Evolutionary conservation across 2,797 vertebrate genomes (phyloP).

Genomic region (Pyrocephalus nanus): DNA sequence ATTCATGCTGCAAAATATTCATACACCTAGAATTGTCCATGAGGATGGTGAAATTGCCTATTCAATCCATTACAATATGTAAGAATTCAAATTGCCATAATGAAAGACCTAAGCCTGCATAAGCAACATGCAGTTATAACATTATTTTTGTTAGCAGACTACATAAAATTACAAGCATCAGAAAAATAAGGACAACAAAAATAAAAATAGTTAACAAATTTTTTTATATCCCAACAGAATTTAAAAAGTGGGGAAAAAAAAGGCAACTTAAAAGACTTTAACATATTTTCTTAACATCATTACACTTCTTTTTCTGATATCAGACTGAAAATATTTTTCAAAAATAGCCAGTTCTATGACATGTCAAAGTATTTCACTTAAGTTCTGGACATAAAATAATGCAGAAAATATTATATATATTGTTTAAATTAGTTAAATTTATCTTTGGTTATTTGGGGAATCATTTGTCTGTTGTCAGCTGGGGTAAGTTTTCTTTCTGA

Average conservation of each 20-base stretch:
- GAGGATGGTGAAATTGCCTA: not conserved
- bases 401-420: not conserved
- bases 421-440: not conserved
- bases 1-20: not conserved
- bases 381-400: not conserved
- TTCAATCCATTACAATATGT: not conserved
- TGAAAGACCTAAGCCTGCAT: not conserved
- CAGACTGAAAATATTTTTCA: not conserved
- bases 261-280: not conserved
- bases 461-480: not conserved
- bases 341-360: not conserved
- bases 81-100: not conserved
- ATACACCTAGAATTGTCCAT: not conserved
- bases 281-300: not conserved
- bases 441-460: not conserved
- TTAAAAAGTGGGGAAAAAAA: not conserved
- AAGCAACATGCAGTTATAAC: not conserved
- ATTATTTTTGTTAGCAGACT: not conserved
- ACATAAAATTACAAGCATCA: not conserved
- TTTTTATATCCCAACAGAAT: not conserved
- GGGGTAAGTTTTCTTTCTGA: not conserved
- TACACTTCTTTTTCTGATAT: not conserved
- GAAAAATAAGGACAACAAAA: not conserved
- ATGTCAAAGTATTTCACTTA: not conserved
- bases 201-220: not conserved